Conservation (phyloP, 1,140 invertebrate genomes). For the Diplogasteroides magnus region DNA sequence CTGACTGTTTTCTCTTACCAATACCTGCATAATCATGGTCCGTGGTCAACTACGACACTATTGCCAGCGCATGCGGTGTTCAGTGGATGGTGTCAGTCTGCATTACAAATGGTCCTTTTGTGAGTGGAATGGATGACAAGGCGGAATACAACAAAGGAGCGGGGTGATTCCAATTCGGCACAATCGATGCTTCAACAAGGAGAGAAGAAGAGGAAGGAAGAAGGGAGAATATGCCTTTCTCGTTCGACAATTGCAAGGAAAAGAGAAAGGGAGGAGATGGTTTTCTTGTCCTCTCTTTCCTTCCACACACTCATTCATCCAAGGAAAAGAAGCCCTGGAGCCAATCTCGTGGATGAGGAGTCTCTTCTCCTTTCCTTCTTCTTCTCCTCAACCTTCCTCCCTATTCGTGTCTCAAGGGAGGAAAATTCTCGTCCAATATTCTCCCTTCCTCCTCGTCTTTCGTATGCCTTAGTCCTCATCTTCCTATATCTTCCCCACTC, state of each 20-base stretch:
- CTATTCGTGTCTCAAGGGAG: too few relatives aligned
- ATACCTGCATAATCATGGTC: neutral
- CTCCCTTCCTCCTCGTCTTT: too few relatives aligned
- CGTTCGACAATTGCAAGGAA: neutral
- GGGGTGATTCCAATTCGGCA: too few relatives aligned
- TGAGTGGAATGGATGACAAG: neutral
- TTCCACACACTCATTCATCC: too few relatives aligned
- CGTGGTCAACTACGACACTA: neutral
- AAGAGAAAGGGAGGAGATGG: neutral
- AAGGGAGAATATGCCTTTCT: neutral
- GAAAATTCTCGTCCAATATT: too few relatives aligned
- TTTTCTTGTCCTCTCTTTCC: neutral
- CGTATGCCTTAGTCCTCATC: too few relatives aligned
- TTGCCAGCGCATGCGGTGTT: neutral
- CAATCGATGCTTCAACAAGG: too few relatives aligned
- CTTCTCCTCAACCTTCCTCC: neutral
- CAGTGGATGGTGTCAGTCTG: neutral
- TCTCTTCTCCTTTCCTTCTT: neutral
- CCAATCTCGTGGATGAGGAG: too few relatives aligned
- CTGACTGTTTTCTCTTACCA: slow-evolving; percentile 15
- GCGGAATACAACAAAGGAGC: neutral
- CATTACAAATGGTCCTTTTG: neutral
- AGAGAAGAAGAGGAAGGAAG: slow-evolving; percentile 5
- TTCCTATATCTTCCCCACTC: too few relatives aligned
- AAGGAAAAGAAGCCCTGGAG: neutral